Conservation (phyloP, 2,113 vertebrate genomes). For the Eonycteris spelaea region DNA sequence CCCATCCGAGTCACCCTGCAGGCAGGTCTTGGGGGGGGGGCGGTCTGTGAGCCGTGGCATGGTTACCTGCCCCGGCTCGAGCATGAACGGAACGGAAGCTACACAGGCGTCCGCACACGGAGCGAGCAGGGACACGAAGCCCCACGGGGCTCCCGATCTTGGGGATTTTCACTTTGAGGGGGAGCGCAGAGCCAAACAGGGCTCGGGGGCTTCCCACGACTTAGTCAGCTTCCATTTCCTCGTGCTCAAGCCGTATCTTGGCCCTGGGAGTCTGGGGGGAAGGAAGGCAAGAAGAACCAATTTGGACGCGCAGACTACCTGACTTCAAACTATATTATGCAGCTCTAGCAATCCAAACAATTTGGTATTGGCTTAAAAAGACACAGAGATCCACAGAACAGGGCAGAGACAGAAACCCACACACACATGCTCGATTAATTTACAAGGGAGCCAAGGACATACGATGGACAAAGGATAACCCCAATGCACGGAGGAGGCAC, state of each 20-base stretch:
- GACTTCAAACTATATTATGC: not conserved
- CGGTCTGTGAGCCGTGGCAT: not conserved
- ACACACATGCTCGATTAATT: not conserved
- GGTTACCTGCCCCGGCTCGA: not conserved
- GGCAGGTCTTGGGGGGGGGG: too few species aligned
- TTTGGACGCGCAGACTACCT: not conserved
- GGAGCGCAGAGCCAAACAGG: not conserved
- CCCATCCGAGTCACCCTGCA: not conserved
- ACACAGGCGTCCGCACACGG: not conserved
- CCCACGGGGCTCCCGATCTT: not conserved
- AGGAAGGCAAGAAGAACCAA: not conserved
- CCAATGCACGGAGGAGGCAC: too few species aligned
- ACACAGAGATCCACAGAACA: too few species aligned
- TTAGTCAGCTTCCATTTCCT: not conserved
- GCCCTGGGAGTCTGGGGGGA: not conserved
- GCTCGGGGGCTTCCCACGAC: not conserved
- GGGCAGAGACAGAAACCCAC: not conserved
- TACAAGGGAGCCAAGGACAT: not conserved
- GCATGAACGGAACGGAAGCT: not conserved
- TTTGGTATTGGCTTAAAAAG: not conserved
- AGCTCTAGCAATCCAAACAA: not conserved
- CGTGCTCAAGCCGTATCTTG: not conserved
- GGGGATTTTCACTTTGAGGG: not conserved
- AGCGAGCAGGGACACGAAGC: not conserved
- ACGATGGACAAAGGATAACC: not conserved